These are phyloP conservation scores for Amblyteles armatorius DNA, from an alignment of 2,888 invertebrate species.

Conservation along the genomic window DNA sequence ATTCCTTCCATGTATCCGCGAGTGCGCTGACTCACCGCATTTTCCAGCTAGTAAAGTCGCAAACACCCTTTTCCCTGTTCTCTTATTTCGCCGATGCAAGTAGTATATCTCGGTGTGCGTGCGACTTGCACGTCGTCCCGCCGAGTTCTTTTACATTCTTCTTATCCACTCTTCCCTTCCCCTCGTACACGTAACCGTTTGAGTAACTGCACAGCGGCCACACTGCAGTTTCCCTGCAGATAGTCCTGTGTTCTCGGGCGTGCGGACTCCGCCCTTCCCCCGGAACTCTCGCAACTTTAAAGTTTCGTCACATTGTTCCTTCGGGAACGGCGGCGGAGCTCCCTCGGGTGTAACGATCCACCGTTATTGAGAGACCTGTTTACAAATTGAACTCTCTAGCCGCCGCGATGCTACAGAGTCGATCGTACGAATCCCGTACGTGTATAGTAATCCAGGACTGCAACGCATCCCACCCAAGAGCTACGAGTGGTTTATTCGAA, in stretches of 20 bases:
- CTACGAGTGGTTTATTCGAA: slow-evolving; percentile 1
- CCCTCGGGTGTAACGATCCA: slow-evolving; percentile 78
- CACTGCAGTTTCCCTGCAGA: slow-evolving; percentile 13
- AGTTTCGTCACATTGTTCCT: slow-evolving; percentile 70
- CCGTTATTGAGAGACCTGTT: slow-evolving; percentile 83
- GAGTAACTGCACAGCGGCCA: slow-evolving; percentile 51
- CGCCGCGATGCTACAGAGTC: slow-evolving; percentile 65
- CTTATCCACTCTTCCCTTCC: slow-evolving; percentile 31
- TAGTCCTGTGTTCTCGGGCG: slow-evolving; percentile 2
- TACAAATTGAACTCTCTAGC: slow-evolving; percentile 80
- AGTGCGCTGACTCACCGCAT: slow-evolving; percentile 65
- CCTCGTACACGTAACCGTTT: slow-evolving; percentile 60
- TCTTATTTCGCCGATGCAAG: slow-evolving; percentile 65
- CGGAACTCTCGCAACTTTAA: slow-evolving; percentile 45
- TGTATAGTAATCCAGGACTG: not conserved
- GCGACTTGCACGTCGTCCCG: slow-evolving; percentile 49
- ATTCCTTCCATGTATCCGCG: slow-evolving; percentile 39
- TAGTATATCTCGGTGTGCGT: slow-evolving; percentile 59
- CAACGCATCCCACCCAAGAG: slow-evolving; percentile 32
- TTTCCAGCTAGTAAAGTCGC: slow-evolving; percentile 65
- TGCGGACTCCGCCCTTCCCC: not conserved
- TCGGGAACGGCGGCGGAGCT: slow-evolving; percentile 61
- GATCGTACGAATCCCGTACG: slow-evolving; percentile 65
- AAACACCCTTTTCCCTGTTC: slow-evolving; percentile 67
- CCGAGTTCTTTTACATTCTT: slow-evolving; percentile 18